Evolutionary conservation across 2,113 vertebrate species (phyloP), one percentile per base, ranked within the genome.

Genomic region (Lepus timidus): DNA sequence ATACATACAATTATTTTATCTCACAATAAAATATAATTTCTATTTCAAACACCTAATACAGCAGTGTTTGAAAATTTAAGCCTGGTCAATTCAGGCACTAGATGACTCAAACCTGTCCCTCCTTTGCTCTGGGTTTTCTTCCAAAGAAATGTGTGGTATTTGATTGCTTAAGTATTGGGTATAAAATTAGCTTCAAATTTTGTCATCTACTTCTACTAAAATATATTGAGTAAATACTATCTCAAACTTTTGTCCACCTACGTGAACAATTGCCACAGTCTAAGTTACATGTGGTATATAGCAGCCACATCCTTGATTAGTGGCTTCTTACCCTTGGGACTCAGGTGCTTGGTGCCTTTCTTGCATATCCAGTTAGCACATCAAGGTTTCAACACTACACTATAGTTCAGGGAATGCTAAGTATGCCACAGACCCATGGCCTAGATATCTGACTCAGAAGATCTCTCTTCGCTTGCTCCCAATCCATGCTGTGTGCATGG

Each of bases 401-500:
- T 75, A 27, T 4, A 58, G 20, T 68, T 25, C 6, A 39, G 13
- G 2, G 39, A 49, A 14, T 9, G 2, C 2, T 65, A 17, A 67
- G 3, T 13, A 1, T 55, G 5, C 49, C 22, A 33, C 33, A 64
- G 23, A 39, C 0, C 22, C 33, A 22, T 11, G 29, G 13, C 36
- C 51, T 74, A 9, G 31, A 8, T 65, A n/a, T 64, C 11, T 70
- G 7, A 25, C 7, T 36, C 9, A 11, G 6, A 1, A 36, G 3
- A 7, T 74, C 2, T 67, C 29, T 36, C 13, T 36, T 55, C 4
- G 16, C 5, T 23, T 75, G 4, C 9, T 49, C 11, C 31, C 80
- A 27, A n/a, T 0, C n/a, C 23, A 13, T 71, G 16, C 2, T 82
- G 6, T 19, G 8, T 4, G 17, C 11, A 1, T 7, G 3, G 19